A percentile compares a stretch with the other conserved stretches of the same genome.
phyloP scores from a whole-genome alignment of 2,888 invertebrate genomes.

The Platycheirus rosarum region DNA sequence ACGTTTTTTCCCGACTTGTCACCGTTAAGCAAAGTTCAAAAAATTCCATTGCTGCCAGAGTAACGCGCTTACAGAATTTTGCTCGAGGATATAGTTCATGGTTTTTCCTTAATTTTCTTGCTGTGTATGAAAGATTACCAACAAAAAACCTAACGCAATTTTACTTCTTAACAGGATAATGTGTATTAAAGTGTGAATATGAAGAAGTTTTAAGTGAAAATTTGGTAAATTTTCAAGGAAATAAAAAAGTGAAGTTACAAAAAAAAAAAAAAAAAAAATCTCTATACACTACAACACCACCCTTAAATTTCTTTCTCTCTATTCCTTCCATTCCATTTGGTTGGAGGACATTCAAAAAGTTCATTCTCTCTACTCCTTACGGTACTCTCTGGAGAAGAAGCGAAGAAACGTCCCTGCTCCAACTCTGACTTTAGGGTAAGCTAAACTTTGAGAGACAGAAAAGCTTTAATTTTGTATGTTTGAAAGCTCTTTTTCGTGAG shows the following conservation, averaged over 20 bases:
- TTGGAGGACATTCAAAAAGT: slow-evolving; percentile 41
- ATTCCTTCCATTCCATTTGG: slow-evolving; percentile 23
- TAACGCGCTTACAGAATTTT: slow-evolving; percentile 55
- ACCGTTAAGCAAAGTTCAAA: slow-evolving; percentile 41
- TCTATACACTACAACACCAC: slow-evolving; percentile 72
- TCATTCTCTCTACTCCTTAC: background rate
- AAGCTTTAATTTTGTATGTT: slow-evolving; percentile 5
- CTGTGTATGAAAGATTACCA: background rate
- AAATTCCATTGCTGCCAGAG: slow-evolving; percentile 36
- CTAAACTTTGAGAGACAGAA: background rate
- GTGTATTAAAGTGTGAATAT: slow-evolving; percentile 10
- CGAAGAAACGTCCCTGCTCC: slow-evolving; percentile 14
- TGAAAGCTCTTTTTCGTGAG: slow-evolving; percentile 29
- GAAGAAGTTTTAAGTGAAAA: slow-evolving; percentile 20
- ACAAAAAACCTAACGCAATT: slow-evolving; percentile 19
- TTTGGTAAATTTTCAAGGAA: slow-evolving; percentile 38
- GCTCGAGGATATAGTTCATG: slow-evolving; percentile 32
- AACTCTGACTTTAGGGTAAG: slow-evolving; percentile 44
- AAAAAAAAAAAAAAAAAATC: slow-evolving; percentile 48
- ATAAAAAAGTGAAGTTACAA: slow-evolving; percentile 50
- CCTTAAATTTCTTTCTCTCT: slow-evolving; percentile 56
- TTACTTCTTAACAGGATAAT: slow-evolving; percentile 17
- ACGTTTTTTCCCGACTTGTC: slow-evolving; percentile 76
- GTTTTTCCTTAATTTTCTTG: slow-evolving; percentile 5
- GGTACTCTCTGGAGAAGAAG: slow-evolving; percentile 19